Percentiles rank a stretch among this genome's conserved stretches.
These are phyloP conservation scores for Lamellibrachia luymesi DNA, from an alignment of 1,140 invertebrate species.

Conservation along the genomic window DNA sequence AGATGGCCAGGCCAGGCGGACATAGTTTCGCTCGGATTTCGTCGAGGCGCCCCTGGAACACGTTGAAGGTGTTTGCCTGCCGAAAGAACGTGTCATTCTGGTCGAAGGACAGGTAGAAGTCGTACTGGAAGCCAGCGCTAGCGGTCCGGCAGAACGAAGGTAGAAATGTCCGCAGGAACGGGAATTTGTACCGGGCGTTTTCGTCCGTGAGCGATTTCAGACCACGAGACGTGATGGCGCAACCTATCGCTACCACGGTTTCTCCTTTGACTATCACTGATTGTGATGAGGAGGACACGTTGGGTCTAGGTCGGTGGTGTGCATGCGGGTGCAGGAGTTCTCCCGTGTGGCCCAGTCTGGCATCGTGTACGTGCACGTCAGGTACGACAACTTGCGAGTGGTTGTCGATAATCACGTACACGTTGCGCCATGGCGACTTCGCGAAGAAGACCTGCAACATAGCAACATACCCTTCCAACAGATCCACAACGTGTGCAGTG, in stretches of 20 bases:
- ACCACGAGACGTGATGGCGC: conserved; percentile 23
- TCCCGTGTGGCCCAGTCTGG: not conserved
- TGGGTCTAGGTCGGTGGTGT: not conserved
- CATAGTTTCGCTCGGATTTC: conserved; percentile 21
- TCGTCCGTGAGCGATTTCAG: conserved; percentile 13
- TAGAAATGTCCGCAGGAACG: conserved; percentile 18
- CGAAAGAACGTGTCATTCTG: conserved; percentile 17
- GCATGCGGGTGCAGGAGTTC: not conserved
- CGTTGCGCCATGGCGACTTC: not conserved
- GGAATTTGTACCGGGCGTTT: conserved; percentile 23
- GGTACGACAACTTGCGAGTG: not conserved
- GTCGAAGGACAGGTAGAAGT: conserved; percentile 28
- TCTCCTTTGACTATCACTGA: not conserved
- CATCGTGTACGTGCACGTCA: not conserved
- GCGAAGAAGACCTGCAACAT: not conserved
- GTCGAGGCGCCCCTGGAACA: conserved; percentile 17
- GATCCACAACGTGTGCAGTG: not conserved
- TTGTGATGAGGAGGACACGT: not conserved
- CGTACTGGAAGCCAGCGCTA: conserved; percentile 22
- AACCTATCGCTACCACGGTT: conserved; percentile 24
- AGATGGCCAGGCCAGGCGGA: not conserved
- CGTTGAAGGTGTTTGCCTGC: conserved; percentile 4
- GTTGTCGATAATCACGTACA: not conserved
- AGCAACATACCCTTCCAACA: not conserved
- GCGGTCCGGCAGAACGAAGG: conserved; percentile 27